Evolutionary conservation across 2,113 vertebrate species (phyloP), one percentile per base, ranked within the genome.

Genomic region (Typhlomys cinereus): DNA sequence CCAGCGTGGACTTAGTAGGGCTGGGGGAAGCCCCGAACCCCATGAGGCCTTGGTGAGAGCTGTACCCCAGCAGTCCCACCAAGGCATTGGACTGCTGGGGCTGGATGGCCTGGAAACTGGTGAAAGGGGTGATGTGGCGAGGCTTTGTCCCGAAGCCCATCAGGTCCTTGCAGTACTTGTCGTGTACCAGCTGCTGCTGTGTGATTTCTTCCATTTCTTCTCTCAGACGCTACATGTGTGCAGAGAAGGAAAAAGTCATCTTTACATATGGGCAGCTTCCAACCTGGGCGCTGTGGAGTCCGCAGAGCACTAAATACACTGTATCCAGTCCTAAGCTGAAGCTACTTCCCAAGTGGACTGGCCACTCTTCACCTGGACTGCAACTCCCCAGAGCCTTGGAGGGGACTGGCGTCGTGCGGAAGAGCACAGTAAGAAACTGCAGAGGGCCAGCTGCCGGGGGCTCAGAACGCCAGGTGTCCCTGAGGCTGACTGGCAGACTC

Each of bases 131-230:
- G 95, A 99, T 99, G 96, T 99, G 99, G 15, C 99, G 99, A 15
- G 99, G 99, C 79, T 99, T 99, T 18, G 99, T 98, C 79, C 99
- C 98, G 21, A 99, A 99, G 85, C 99, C 99, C 99, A 99, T 99
- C 92, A 99, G 96, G 89, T 99, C 99, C 95, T 99, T 99, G 98
- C 99, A 99, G 98, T 99, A 99, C 90, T 99, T 99, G 97, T 99
- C 99, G 0, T 99, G 99, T 4, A 99, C 99, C 95, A 99, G 97
- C 97, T 99, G 99, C 97, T 99, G 99, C 97, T 99, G 99, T 0
- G 99, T 99, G 96, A 99, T 99, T 93, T 99, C 99, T 91, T 99
- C 99, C 99, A 99, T 99, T 94, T 99, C 99, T 96, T 99, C 99
- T 59, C 99, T 98, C 97, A 99, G 98, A 75, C 99, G 99, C 99